phyloP scores from a whole-genome alignment of 2,888 invertebrate species.

The Graphium colonna region DNA sequence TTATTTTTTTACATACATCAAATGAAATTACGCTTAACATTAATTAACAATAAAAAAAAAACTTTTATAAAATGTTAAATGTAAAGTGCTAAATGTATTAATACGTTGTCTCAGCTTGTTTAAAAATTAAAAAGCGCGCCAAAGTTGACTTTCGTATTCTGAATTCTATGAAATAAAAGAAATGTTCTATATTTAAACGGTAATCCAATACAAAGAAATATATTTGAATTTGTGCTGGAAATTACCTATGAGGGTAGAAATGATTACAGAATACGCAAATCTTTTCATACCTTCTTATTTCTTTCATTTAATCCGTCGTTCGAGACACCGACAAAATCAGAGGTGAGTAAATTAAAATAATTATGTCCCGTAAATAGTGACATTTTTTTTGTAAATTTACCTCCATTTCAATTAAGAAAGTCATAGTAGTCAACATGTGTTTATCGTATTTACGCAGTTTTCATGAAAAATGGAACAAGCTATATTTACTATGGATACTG shows the following conservation, averaged over 20 bases:
- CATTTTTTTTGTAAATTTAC: slow-evolving; percentile 18
- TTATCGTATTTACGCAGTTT: slow-evolving; percentile 9
- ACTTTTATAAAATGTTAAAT: too few species aligned
- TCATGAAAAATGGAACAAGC: slow-evolving; percentile 47
- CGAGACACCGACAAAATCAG: background rate
- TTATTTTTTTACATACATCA: too few species aligned
- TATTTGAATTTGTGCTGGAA: background rate
- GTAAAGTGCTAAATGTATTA: too few species aligned
- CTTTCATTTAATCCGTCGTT: slow-evolving; percentile 5
- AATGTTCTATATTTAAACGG: too few species aligned
- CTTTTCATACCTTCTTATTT: slow-evolving; percentile 39
- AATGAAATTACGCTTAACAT: too few species aligned
- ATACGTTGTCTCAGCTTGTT: too few species aligned
- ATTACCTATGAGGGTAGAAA: slow-evolving; percentile 6
- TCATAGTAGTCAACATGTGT: background rate
- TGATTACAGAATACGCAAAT: background rate
- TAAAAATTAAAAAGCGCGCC: too few species aligned
- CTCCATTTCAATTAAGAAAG: background rate
- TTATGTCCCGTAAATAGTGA: background rate
- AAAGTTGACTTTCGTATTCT: too few species aligned
- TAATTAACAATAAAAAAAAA: too few species aligned
- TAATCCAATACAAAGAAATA: too few species aligned
- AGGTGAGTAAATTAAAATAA: slow-evolving; percentile 1
- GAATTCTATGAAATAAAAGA: too few species aligned
- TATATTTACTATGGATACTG: slow-evolving; percentile 31